phyloP scores from a whole-genome alignment of 2,888 invertebrate species.

The Eupeodes latifasciatus region DNA sequence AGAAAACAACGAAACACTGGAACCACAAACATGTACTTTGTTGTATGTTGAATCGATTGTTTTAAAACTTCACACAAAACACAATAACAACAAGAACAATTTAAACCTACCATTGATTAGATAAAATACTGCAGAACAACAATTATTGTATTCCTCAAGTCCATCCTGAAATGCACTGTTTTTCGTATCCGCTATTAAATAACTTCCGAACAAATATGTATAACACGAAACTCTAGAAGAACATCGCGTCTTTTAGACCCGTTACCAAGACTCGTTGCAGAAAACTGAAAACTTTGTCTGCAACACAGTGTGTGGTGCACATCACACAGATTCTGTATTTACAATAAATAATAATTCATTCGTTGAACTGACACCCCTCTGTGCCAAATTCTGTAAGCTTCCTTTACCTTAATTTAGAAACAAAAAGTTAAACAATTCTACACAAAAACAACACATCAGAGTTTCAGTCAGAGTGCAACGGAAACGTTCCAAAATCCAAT shows the following conservation, averaged over 20 bases:
- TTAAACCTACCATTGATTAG: constrained; percentile 67
- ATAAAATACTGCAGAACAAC: constrained; percentile 58
- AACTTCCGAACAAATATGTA: constrained; percentile 11
- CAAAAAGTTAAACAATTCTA: neutral
- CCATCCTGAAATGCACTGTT: constrained; percentile 50
- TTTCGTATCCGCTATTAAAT: constrained; percentile 9
- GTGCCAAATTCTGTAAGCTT: constrained; percentile 39
- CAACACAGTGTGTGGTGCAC: constrained; percentile 13
- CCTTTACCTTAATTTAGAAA: neutral
- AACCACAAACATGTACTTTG: constrained; percentile 12
- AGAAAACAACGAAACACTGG: constrained; percentile 40
- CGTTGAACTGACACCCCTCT: neutral
- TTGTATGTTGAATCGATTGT: constrained; percentile 49
- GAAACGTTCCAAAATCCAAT: constrained; percentile 65
- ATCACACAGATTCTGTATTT: constrained; percentile 31
- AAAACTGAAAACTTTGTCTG: constrained; percentile 51
- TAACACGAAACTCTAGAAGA: constrained; percentile 7
- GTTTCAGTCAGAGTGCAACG: neutral
- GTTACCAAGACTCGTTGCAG: constrained; percentile 54
- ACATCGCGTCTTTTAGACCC: constrained; percentile 24
- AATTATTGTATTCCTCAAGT: constrained; percentile 27
- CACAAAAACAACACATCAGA: neutral
- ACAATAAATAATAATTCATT: constrained; percentile 36
- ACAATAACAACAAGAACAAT: neutral
- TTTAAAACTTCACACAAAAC: constrained; percentile 31